Evolutionary conservation across 2,797 vertebrate species (phyloP).

Genomic region (Peromyscus melanophrys): DNA sequence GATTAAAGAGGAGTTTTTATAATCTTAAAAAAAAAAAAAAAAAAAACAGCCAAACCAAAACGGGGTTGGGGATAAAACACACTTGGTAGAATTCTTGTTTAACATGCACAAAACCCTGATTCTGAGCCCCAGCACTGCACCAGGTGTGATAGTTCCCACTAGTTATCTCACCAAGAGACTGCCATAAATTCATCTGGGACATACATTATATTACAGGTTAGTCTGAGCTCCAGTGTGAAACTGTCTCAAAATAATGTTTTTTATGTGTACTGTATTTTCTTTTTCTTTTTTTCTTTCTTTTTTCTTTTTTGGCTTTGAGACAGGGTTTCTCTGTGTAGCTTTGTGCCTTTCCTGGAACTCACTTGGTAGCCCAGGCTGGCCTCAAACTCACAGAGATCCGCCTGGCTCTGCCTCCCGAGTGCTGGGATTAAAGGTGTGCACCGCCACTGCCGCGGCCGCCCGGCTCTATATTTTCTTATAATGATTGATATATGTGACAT

Average conservation of each 20-base stretch:
- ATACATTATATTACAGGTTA: background rate
- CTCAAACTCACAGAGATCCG: too few species aligned
- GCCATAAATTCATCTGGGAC: background rate
- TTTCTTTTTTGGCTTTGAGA: too few species aligned
- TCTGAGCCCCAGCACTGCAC: background rate
- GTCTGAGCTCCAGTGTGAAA: background rate
- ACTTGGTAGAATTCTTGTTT: background rate
- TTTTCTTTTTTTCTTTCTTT: too few species aligned
- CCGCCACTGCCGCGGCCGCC: too few species aligned
- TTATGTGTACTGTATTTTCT: background rate
- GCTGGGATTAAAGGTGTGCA: too few species aligned
- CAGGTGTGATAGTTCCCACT: background rate
- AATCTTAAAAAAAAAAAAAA: background rate
- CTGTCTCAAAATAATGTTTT: background rate
- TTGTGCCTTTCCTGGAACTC: too few species aligned
- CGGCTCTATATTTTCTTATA: background rate
- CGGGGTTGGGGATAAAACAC: background rate
- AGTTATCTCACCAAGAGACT: background rate
- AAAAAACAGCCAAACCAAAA: background rate
- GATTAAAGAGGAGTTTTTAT: conserved; percentile 84
- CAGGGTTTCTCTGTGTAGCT: too few species aligned
- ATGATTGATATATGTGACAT: background rate
- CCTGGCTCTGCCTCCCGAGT: too few species aligned
- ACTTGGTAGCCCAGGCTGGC: too few species aligned
- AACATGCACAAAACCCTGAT: background rate